phyloP scores from a whole-genome alignment of 2,888 invertebrate species.

The Hemaris fuciformis region DNA sequence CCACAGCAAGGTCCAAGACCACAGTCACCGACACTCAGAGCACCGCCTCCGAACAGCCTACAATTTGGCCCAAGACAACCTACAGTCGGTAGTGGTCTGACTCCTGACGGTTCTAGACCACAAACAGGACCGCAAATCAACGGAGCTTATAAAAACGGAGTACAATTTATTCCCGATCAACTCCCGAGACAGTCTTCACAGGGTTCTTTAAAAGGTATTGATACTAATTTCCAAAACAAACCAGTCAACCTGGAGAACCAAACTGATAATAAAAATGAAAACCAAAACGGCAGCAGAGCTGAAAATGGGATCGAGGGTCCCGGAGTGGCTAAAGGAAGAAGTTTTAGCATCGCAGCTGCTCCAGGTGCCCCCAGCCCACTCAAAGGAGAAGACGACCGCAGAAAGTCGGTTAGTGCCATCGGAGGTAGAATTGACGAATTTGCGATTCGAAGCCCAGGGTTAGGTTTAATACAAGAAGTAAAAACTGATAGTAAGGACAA shows the following conservation, averaged over 20 bases:
- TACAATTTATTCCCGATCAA: slow-evolving; percentile 39
- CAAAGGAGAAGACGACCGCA: slow-evolving; percentile 74
- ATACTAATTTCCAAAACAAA: slow-evolving; percentile 63
- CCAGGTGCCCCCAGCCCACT: slow-evolving; percentile 70
- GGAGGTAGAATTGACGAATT: slow-evolving; percentile 69
- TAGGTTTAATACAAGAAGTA: slow-evolving; percentile 74
- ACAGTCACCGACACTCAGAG: slow-evolving; percentile 62
- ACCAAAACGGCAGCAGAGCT: slow-evolving; percentile 54
- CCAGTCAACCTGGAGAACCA: slow-evolving; percentile 74
- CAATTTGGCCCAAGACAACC: slow-evolving; percentile 77
- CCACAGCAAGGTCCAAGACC: slow-evolving; percentile 61
- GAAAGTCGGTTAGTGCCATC: slow-evolving; percentile 74
- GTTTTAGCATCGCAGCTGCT: slow-evolving; percentile 78
- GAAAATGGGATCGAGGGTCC: slow-evolving; percentile 66
- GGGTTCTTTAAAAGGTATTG: slow-evolving; percentile 61
- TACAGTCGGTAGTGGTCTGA: slow-evolving; percentile 49
- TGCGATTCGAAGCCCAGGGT: slow-evolving; percentile 59
- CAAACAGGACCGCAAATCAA: slow-evolving; percentile 49
- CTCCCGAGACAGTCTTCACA: slow-evolving; percentile 71
- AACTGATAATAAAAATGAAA: slow-evolving; percentile 51
- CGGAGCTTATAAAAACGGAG: slow-evolving; percentile 55
- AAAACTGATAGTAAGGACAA: slow-evolving; percentile 71
- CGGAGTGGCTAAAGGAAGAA: slow-evolving; percentile 75
- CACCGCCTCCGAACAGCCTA: slow-evolving; percentile 71
- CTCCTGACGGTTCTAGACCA: slow-evolving; percentile 60